Evolutionary conservation across 2,113 vertebrate genomes (phyloP).

Genomic region (Cheilinus undulatus): DNA sequence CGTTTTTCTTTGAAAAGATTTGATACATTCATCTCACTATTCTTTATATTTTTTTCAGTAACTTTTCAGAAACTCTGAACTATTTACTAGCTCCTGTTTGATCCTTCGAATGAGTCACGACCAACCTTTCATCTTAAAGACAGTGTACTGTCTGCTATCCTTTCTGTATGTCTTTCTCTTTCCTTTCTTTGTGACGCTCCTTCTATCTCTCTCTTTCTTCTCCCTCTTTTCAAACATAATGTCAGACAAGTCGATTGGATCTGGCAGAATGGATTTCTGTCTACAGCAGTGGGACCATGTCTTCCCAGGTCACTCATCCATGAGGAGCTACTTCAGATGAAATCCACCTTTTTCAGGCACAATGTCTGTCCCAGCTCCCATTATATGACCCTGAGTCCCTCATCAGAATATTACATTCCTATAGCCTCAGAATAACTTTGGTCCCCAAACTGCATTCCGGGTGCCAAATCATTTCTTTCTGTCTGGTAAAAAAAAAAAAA

Average conservation of each 20-base stretch:
- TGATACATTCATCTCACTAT: background rate
- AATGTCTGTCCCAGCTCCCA: conserved; percentile 39
- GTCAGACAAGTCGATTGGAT: conserved; percentile 52
- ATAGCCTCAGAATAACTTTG: conserved; percentile 19
- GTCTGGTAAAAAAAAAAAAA: background rate
- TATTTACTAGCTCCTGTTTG: background rate
- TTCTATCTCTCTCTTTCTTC: conserved; percentile 2
- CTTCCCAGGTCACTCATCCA: conserved; percentile 49
- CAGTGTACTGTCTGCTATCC: background rate
- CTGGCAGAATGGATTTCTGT: conserved; percentile 45
- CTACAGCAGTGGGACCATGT: conserved; percentile 28
- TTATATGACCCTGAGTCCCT: conserved; percentile 43
- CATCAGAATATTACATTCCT: conserved; percentile 33
- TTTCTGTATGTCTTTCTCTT: background rate
- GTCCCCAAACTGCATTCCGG: conserved; percentile 25
- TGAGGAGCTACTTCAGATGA: conserved; percentile 34
- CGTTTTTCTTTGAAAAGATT: background rate
- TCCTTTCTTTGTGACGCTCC: conserved; percentile 3
- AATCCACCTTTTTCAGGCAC: conserved; percentile 17
- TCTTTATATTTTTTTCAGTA: background rate
- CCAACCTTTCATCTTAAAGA: background rate
- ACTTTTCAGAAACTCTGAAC: background rate
- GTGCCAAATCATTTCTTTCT: conserved; percentile 16
- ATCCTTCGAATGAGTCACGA: background rate
- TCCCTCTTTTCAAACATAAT: conserved; percentile 19